Base-by-base conservation (phyloP, 1,140 invertebrate genomes). In the Phymorhynchus buccinoides region DNA sequence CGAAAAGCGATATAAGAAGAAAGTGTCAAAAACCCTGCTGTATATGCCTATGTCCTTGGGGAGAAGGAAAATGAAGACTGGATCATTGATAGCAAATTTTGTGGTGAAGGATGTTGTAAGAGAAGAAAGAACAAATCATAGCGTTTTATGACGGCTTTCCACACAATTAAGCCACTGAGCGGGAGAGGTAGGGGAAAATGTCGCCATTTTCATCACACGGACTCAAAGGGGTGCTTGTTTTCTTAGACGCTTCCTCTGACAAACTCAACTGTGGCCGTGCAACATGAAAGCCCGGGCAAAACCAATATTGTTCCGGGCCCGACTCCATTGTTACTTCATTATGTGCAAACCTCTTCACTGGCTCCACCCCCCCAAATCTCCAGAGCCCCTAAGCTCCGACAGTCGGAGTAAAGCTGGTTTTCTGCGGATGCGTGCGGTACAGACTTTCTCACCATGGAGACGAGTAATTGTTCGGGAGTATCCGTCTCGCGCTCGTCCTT, bases 301-400 rank as follows among this genome's bases (percentile, higher is more conserved):
- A 37, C 68, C 68, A 75, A 41, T 41, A 75, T 75, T 75, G 42
- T 75, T 75, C 73, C 73, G 35, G 35, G 73, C 37, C 37, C 18
- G 14, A 75, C 73, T 41, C 73, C 37, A 75, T 75, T 75, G 73
- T 75, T 75, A 41, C 73, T 37, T 39, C 73, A 75, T 75, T 75
- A 75, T 75, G 73, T 12, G 32, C 37, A 41, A 37, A 41, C 73
- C 73, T 75, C 73, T 75, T 75, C 35, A 27, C 73, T 22, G 22
- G 73, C 73, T 37, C 73, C 73, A 75, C 73, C 73, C 32, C 73
- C 37, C n/a, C 56, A 27, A 41, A 16, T 75, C 73, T 75, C 37
- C 37, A 35, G 35, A 39, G 73, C 73, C 37, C 37, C 73, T 37
- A 2, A 16, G 9, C 73, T 37, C 73, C 73, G 14, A 41, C 32